Conservation (phyloP, 2,113 vertebrate species). For the Carassius auratus region DNA sequence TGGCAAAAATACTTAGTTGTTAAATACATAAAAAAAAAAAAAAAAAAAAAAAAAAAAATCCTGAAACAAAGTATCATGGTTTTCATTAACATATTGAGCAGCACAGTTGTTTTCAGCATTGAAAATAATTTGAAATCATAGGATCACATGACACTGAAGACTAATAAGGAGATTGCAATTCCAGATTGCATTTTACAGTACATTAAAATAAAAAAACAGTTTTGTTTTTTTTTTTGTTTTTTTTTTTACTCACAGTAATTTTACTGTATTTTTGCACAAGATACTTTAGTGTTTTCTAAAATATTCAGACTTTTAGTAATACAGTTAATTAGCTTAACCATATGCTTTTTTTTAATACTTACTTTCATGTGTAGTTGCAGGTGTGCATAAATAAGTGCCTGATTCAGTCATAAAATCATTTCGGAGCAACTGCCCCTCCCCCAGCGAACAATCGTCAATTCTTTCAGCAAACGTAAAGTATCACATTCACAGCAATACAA, state of each 20-base stretch:
- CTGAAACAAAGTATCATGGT: too few relatives aligned
- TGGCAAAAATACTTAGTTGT: too few relatives aligned
- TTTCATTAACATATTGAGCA: too few relatives aligned
- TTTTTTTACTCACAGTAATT: not conserved
- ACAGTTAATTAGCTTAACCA: not conserved
- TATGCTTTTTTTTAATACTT: not conserved
- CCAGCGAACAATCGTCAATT: not conserved
- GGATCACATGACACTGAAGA: too few relatives aligned
- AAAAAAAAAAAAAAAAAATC: too few relatives aligned
- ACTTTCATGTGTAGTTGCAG: not conserved
- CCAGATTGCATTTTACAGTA: too few relatives aligned
- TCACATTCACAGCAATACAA: not conserved
- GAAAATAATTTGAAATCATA: too few relatives aligned
- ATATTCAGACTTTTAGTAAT: not conserved
- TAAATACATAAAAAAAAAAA: too few relatives aligned
- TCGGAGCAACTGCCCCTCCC: not conserved
- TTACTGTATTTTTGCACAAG: not conserved
- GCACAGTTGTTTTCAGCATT: too few relatives aligned
- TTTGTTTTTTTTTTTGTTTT: too few relatives aligned
- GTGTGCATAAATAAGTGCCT: not conserved
- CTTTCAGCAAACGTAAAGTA: not conserved
- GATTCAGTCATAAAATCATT: not conserved
- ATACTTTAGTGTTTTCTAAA: not conserved
- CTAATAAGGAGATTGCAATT: too few relatives aligned
- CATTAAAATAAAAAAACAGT: too few relatives aligned